Percentiles rank a stretch among this genome's conserved stretches.
phyloP scores from a whole-genome alignment of 2,888 invertebrate species.

The Hemicrepidius hirtus region DNA sequence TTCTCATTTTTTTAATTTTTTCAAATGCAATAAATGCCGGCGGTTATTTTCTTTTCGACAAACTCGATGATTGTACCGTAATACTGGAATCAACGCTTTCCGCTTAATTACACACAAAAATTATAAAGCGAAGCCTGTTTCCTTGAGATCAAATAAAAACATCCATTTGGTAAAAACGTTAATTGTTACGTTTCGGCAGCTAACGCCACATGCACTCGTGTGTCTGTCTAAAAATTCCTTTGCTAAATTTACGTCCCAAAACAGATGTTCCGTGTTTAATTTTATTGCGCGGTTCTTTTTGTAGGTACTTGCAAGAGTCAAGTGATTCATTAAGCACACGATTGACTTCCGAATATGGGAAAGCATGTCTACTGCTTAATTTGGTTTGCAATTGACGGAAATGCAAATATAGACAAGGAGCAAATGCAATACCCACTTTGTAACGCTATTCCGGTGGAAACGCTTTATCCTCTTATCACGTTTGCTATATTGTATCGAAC shows the following conservation, averaged over 20 bases:
- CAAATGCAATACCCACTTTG: slow-evolving; percentile 21
- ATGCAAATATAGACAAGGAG: slow-evolving; percentile 20
- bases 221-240: slow-evolving; percentile 26
- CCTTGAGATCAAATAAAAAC: slow-evolving; percentile 8
- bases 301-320: background rate
- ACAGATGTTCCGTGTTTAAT: slow-evolving; percentile 12
- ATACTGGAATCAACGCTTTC: slow-evolving; percentile 23
- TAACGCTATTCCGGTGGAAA: slow-evolving; percentile 13
- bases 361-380: slow-evolving; percentile 12
- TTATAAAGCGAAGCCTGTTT: background rate
- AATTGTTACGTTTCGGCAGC: background rate
- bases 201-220: background rate
- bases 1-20: background rate
- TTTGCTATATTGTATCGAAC: slow-evolving; percentile 23
- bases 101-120: slow-evolving; percentile 18
- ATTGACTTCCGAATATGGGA: slow-evolving; percentile 16
- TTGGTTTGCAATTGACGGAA: slow-evolving; percentile 26
- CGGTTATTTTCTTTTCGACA: background rate
- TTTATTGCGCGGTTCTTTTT: slow-evolving; percentile 4
- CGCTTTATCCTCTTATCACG: slow-evolving; percentile 8
- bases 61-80: background rate
- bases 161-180: background rate
- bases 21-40: background rate
- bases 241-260: slow-evolving; percentile 4
- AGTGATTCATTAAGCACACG: slow-evolving; percentile 23